These are phyloP conservation scores for Caenorhabditis sp. DNA, from an alignment of 2,888 invertebrate species.

Conservation along the genomic window DNA sequence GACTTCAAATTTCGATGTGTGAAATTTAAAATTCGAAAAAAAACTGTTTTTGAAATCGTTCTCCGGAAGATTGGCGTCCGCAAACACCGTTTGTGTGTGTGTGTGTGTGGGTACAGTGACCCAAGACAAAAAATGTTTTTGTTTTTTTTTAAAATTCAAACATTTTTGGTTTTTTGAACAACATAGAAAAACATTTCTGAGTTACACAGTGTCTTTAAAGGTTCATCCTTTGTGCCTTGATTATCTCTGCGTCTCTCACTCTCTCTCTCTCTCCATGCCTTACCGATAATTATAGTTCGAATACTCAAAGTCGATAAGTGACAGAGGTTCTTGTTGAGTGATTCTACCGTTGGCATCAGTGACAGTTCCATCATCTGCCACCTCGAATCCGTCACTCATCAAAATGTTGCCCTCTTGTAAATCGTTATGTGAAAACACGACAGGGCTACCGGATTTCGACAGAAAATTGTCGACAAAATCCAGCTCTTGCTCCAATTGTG, in stretches of 20 bases:
- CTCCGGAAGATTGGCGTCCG: no score
- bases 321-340: constrained; percentile 39
- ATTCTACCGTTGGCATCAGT: constrained; percentile 27
- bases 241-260: background rate
- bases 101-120: no score
- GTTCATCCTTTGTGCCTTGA: background rate
- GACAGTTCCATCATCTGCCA: constrained; percentile 45
- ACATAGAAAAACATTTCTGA: no score
- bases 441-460: constrained; percentile 74
- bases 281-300: constrained; percentile 57
- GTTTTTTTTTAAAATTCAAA: no score
- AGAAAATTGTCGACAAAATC: constrained; percentile 55
- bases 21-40: no score
- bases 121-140: no score
- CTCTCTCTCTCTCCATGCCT: background rate
- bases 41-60: no score
- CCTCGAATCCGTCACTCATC: constrained; percentile 42
- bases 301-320: constrained; percentile 57
- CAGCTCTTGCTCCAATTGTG: constrained; percentile 51
- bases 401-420: constrained; percentile 67
- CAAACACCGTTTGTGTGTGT: no score
- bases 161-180: no score
- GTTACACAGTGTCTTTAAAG: no score
- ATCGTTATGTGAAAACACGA: constrained; percentile 74
- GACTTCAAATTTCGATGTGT: no score